Evolutionary conservation across 2,113 vertebrate species (phyloP).

Genomic region (Callipepla californica): DNA sequence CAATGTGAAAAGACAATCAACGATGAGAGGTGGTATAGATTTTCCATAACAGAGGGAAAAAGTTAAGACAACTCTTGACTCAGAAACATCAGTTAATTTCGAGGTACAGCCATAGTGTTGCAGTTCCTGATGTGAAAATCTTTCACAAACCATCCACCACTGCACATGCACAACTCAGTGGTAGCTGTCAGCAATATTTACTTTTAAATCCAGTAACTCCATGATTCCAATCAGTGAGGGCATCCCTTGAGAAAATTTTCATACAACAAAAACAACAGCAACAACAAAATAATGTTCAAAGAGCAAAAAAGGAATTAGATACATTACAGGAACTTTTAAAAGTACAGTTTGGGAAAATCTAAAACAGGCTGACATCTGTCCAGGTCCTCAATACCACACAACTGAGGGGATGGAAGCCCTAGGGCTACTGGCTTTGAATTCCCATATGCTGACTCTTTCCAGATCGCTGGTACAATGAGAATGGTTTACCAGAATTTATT

Average conservation of each 20-base stretch:
- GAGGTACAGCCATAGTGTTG: neutral
- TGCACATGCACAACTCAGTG: neutral
- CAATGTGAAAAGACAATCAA: neutral
- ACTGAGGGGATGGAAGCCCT: neutral
- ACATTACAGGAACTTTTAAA: neutral
- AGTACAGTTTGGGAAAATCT: neutral
- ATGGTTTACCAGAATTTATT: neutral
- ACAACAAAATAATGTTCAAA: neutral
- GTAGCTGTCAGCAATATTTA: neutral
- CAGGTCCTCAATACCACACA: neutral
- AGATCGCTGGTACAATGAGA: neutral
- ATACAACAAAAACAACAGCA: neutral
- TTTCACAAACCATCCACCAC: neutral
- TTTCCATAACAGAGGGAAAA: neutral
- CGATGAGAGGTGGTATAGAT: fast-evolving
- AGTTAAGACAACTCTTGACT: neutral
- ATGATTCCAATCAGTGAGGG: neutral
- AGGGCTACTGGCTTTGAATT: fast-evolving
- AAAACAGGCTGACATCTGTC: neutral
- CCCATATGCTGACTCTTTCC: neutral
- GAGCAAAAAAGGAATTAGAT: neutral
- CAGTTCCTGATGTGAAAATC: neutral
- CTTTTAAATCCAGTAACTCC: neutral
- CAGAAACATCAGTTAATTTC: neutral
- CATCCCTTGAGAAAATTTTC: neutral